phyloP scores from a whole-genome alignment of 2,113 vertebrate species.

The Gymnorhina tibicen region DNA sequence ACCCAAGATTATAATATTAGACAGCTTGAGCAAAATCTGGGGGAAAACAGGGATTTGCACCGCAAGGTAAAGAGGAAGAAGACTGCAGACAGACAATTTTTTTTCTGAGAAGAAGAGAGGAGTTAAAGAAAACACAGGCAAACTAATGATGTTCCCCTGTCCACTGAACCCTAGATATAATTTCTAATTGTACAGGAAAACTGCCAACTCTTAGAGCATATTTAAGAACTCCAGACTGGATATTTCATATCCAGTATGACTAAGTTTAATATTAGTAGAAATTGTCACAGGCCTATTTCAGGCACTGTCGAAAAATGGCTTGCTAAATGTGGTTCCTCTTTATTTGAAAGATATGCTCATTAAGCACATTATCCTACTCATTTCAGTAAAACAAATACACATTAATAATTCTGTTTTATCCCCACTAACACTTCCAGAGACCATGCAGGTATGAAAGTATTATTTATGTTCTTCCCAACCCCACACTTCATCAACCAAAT shows the following conservation, averaged over 20 bases:
- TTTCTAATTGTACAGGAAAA: not conserved
- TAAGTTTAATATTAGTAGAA: not conserved
- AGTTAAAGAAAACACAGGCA: not conserved
- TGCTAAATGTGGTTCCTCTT: not conserved
- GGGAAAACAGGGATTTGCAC: not conserved
- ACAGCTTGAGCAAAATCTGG: not conserved
- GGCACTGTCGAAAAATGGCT: not conserved
- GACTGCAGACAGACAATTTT: accelerated
- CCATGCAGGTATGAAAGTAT: not conserved
- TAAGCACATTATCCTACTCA: not conserved
- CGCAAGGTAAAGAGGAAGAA: not conserved
- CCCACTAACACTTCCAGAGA: not conserved
- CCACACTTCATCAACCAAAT: not conserved
- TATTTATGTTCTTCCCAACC: not conserved
- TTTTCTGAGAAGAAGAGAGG: not conserved
- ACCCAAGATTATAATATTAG: not conserved
- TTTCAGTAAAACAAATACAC: conserved; percentile 11
- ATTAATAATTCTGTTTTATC: not conserved
- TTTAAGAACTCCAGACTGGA: not conserved
- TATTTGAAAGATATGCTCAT: not conserved
- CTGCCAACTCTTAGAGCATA: not conserved
- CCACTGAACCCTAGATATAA: not conserved
- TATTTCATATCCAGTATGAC: not conserved
- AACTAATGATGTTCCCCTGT: not conserved
- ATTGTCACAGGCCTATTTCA: not conserved